phyloP scores from a whole-genome alignment of 2,113 vertebrate species.

The Corythornis cristatus region DNA sequence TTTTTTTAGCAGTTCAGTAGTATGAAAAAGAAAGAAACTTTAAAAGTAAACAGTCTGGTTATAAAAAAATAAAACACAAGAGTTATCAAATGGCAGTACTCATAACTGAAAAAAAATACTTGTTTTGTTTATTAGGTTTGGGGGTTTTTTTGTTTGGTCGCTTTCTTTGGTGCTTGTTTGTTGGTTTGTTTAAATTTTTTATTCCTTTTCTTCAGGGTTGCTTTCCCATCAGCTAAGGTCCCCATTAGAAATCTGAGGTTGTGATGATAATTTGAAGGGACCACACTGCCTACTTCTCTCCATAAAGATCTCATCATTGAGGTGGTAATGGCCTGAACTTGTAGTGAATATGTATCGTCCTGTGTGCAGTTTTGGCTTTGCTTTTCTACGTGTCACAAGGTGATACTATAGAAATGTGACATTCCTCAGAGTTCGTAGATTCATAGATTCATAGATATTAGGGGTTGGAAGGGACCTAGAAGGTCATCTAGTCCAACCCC shows the following conservation, averaged over 20 bases:
- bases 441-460: no score
- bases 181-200: no score
- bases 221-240: neutral
- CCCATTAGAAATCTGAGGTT: neutral
- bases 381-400: fast-evolving
- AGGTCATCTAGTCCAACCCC: no score
- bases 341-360: neutral
- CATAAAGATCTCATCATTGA: neutral
- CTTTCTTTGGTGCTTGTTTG: no score
- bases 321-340: neutral
- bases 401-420: neutral
- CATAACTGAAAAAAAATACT: neutral
- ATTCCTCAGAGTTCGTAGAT: neutral
- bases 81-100: neutral
- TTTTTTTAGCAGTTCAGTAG: neutral
- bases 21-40: neutral
- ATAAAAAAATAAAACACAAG: neutral
- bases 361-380: neutral
- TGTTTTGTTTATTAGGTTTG: no score
- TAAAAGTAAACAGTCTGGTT: neutral
- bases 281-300: neutral
- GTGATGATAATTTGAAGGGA: neutral
- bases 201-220: neutral
- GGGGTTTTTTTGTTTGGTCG: no score
- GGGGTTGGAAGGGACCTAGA: no score